Evolutionary conservation across 1,140 invertebrate species (phyloP), one percentile per base, ranked within the genome.

Genomic region (Trigoniulus corallinus): DNA sequence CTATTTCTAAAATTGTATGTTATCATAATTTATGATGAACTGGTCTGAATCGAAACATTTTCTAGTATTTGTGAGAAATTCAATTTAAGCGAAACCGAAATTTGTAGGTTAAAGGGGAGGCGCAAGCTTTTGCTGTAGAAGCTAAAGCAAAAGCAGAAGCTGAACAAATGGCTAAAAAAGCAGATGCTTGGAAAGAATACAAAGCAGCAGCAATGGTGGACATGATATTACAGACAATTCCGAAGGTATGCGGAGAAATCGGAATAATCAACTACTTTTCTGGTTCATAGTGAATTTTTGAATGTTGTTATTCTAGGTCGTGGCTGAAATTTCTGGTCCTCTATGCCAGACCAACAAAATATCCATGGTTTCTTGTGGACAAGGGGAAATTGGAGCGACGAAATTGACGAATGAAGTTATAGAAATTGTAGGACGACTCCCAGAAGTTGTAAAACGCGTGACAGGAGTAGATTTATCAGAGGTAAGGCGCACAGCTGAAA

Each of bases 121-220:
- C 67, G 22, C 62, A 68, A 53, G 68, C 67, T 10, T 68, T 58
- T 53, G 66, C 67, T 47, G 66, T 69, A 53, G 63, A 67, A 54
- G 66, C 64, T 23, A 63, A 66, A 53, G 68, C 67, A 10, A 64
- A 66, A 47, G 68, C 68, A 13, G 67, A 69, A 47, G 67, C 68
- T 21, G 68, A 70, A 58, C 67, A 70, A 61, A 69, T 70, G 67
- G 65, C 64, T 34, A 67, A 68, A 61, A 70, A 70, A 48, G 68
- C 68, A 25, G 66, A 65, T 51, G 68, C 68, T 34, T 70, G 66
- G 66, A 68, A 70, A 54, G 66, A 68, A 27, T 70, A 68, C 57
- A 63, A 68, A 54, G 67, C 68, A 54, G 66, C 68, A 51, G 68
- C 68, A 29, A 67, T 67, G 59, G 57, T 43, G 41, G 20, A 43